Conservation (phyloP, 1,140 invertebrate genomes). For the Drosophila guanche region DNA sequence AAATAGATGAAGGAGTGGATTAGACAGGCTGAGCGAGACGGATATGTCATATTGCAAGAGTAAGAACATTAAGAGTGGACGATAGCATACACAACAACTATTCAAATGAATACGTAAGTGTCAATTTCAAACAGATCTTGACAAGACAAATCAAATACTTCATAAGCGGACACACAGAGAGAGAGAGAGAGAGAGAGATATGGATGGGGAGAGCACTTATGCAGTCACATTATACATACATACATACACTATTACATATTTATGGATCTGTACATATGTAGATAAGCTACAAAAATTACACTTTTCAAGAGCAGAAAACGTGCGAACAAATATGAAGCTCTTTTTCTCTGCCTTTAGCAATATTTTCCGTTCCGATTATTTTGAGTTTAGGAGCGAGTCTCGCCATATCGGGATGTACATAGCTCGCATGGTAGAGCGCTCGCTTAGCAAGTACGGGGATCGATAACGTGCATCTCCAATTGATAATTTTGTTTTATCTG, state of each 20-base stretch:
- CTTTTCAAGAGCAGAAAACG: neutral
- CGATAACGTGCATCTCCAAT: slow-evolving; percentile 88
- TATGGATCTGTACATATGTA: slow-evolving; percentile 52
- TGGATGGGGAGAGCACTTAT: neutral
- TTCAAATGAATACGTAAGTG: slow-evolving; percentile 15
- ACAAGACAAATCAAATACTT: slow-evolving; percentile 1
- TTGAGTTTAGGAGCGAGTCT: neutral
- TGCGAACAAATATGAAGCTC: slow-evolving; percentile 22
- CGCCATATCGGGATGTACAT: slow-evolving; percentile 82
- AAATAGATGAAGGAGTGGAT: neutral
- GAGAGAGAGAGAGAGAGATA: neutral
- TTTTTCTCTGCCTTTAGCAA: neutral
- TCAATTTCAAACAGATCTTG: slow-evolving; percentile 44
- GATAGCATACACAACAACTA: slow-evolving; percentile 1
- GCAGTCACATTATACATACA: too few relatives aligned
- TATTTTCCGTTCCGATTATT: slow-evolving; percentile 17
- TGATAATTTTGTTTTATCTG: neutral
- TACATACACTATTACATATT: slow-evolving; percentile 10
- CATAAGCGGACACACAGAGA: slow-evolving; percentile 30
- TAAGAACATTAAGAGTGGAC: neutral
- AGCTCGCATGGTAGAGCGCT: slow-evolving; percentile 94
- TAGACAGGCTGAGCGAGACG: neutral
- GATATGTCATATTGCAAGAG: neutral
- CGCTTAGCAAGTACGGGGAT: slow-evolving; percentile 93
- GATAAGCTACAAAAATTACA: slow-evolving; percentile 9